A percentile compares a stretch with the other conserved stretches of the same genome.
Conservation (phyloP, 2,113 vertebrate species). For the Campylorhamphus procurvoides region DNA sequence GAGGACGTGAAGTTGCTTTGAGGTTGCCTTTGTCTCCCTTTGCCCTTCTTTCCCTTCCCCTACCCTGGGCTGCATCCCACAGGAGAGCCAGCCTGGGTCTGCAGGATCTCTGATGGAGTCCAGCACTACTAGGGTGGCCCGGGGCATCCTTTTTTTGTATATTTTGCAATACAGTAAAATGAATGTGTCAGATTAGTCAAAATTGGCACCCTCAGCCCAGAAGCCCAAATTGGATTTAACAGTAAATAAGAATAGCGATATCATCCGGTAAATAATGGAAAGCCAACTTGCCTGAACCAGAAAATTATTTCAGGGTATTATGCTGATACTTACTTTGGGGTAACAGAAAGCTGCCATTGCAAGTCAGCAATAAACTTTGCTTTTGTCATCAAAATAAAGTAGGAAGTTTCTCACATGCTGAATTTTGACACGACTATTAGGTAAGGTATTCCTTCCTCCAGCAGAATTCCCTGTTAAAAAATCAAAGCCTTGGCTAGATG, state of each 20-base stretch:
- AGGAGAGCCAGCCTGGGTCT: neutral
- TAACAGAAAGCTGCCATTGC: neutral
- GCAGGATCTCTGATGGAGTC: neutral
- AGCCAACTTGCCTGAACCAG: slow-evolving; percentile 37
- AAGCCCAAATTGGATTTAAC: slow-evolving; percentile 56
- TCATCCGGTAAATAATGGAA: slow-evolving; percentile 40
- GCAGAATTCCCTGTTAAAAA: neutral
- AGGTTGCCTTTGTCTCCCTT: neutral
- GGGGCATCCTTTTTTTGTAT: neutral
- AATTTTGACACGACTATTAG: neutral
- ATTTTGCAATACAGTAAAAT: slow-evolving; percentile 15
- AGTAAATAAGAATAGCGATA: neutral
- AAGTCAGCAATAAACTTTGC: slow-evolving; percentile 11
- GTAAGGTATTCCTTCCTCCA: neutral
- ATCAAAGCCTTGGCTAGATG: neutral
- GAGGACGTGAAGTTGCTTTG: rapidly evolving
- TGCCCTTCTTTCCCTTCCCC: neutral
- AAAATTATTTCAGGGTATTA: slow-evolving; percentile 39
- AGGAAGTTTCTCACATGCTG: neutral
- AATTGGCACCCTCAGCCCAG: slow-evolving; percentile 26
- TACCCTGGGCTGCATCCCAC: neutral
- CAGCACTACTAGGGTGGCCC: neutral
- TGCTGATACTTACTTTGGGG: slow-evolving; percentile 7
- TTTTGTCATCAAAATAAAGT: slow-evolving; percentile 38
- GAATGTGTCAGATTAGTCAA: slow-evolving; percentile 44